A percentile compares a stretch with the other conserved stretches of the same genome.
phyloP scores from a whole-genome alignment of 1,140 invertebrate genomes.

The Listronotus bonariensis region DNA sequence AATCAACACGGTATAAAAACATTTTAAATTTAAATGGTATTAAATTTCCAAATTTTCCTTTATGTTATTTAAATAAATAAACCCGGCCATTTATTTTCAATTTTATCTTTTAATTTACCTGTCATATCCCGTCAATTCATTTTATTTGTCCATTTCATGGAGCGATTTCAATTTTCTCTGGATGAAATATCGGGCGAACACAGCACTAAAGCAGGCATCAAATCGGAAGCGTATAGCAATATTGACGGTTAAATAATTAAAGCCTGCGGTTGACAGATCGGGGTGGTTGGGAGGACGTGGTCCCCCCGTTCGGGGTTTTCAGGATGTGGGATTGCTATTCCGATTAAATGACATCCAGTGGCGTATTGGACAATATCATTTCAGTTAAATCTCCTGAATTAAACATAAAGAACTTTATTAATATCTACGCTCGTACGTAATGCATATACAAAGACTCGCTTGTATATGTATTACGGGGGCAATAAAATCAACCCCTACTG shows the following conservation, averaged over 20 bases:
- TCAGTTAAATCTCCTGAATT: no score
- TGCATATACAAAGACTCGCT: no score
- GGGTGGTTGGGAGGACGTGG: not conserved
- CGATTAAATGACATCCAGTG: slow-evolving; percentile 6
- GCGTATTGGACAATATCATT: not conserved
- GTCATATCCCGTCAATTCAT: slow-evolving; percentile 5
- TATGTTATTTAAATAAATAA: no score
- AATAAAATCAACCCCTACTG: no score
- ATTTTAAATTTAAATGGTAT: no score
- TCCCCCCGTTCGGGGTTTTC: not conserved
- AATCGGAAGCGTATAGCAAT: slow-evolving; percentile 35
- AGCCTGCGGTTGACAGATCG: slow-evolving; percentile 34
- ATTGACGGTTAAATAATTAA: slow-evolving; percentile 39
- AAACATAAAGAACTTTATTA: no score
- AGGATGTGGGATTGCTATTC: not conserved
- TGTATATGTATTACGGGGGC: no score
- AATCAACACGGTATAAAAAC: no score
- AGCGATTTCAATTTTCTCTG: slow-evolving; percentile 28
- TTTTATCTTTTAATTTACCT: no score
- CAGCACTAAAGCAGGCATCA: slow-evolving; percentile 32
- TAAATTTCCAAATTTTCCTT: no score
- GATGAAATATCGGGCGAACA: slow-evolving; percentile 18
- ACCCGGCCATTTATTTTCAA: no score
- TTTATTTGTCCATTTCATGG: slow-evolving; percentile 14
- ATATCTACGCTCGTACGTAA: no score